A percentile compares a stretch with the other conserved stretches of the same genome.
Conservation (phyloP, 2,797 vertebrate species). For the Pseudochromis fuscus region DNA sequence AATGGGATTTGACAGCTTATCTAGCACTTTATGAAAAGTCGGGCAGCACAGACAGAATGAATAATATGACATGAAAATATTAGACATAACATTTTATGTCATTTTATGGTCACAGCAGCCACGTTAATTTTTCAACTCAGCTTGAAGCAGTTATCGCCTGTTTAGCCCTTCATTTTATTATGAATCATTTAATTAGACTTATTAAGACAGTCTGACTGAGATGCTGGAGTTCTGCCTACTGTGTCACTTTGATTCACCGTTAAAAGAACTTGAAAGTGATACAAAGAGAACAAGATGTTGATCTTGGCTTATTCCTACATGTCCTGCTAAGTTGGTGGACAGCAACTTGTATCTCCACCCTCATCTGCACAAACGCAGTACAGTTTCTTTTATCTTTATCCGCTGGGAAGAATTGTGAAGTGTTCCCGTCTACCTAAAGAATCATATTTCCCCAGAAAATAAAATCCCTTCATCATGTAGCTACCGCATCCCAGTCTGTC, state of each 20-base stretch:
- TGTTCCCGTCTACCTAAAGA: conserved; percentile 41
- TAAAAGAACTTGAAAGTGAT: conserved; percentile 29
- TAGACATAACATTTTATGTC: conserved; percentile 52
- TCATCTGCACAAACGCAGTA: conserved; percentile 25
- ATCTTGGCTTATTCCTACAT: conserved; percentile 27
- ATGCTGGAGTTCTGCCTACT: conserved; percentile 37
- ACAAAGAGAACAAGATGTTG: conserved; percentile 40
- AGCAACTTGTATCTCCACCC: conserved; percentile 30
- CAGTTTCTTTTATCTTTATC: conserved; percentile 42
- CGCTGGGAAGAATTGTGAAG: conserved; percentile 50
- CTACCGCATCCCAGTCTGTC: conserved; percentile 44
- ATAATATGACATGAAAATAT: conserved; percentile 64
- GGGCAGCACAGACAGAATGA: conserved; percentile 54
- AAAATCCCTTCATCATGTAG: conserved; percentile 57
- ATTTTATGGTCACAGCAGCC: conserved; percentile 58
- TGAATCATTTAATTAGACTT: conserved; percentile 71
- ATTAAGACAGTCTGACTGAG: conserved; percentile 52
- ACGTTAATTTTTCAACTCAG: conserved; percentile 45
- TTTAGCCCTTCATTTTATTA: conserved; percentile 57
- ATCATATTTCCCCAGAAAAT: conserved; percentile 53
- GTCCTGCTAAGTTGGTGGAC: conserved; percentile 29
- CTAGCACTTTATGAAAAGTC: conserved; percentile 64
- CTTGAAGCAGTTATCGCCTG: conserved; percentile 53
- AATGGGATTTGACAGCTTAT: conserved; percentile 76
- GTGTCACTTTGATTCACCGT: conserved; percentile 47